Conservation (phyloP, 1,140 invertebrate species). For the silkworm (Bombyx mori) region ASM3026992v2 NC_085118.1:15127501-15128000, state of each 20-base stretch:
- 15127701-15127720: conserved; percentile 36
- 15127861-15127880: too few relatives aligned
- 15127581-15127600: neutral
- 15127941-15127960: too few relatives aligned
- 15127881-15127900: neutral
- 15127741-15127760: conserved; percentile 52
- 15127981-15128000: too few relatives aligned
- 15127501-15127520: too few relatives aligned
- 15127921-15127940: too few relatives aligned
- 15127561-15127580: too few relatives aligned
- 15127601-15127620: neutral
- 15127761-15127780: conserved; percentile 54
- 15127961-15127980: too few relatives aligned
- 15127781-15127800: conserved; percentile 64
- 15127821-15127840: conserved; percentile 27
- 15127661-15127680: conserved; percentile 18
- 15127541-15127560: too few relatives aligned
- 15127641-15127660: conserved; percentile 4
- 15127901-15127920: too few relatives aligned
- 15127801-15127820: conserved; percentile 60
- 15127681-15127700: conserved; percentile 24
- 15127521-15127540: too few relatives aligned
- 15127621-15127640: neutral
- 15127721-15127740: conserved; percentile 28
- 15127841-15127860: too few relatives aligned